These are phyloP conservation scores for Neoscelio sp. DNA, from an alignment of 2,888 invertebrate species.

Conservation along the genomic window DNA sequence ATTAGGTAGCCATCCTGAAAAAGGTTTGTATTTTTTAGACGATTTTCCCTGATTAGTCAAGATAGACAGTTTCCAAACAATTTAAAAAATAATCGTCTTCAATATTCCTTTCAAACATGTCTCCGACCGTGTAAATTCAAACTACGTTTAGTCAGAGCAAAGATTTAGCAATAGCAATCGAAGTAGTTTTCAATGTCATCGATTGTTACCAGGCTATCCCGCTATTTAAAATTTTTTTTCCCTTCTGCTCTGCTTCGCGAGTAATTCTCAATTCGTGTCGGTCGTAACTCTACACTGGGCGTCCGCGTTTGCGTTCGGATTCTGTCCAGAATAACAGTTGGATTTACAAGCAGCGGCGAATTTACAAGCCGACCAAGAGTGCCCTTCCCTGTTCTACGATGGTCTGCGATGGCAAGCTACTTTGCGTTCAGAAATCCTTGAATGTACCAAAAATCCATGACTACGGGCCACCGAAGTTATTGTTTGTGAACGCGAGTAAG, in stretches of 20 bases:
- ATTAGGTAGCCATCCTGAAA: too few relatives aligned
- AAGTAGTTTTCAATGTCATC: constrained; percentile 82
- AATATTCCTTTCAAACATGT: constrained; percentile 13
- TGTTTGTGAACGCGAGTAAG: constrained; percentile 35
- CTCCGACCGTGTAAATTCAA: constrained; percentile 46
- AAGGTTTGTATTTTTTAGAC: too few relatives aligned
- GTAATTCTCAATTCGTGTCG: constrained; percentile 82
- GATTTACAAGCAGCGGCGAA: constrained; percentile 80
- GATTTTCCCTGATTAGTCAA: too few relatives aligned
- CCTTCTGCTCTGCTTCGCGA: constrained; percentile 69
- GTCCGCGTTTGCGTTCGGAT: constrained; percentile 73
- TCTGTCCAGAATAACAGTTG: constrained; percentile 79
- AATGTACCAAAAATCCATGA: constrained; percentile 73
- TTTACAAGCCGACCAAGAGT: constrained; percentile 81
- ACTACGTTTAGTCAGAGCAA: constrained; percentile 52
- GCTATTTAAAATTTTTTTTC: constrained; percentile 69
- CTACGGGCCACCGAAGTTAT: constrained; percentile 54
- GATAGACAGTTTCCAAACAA: too few relatives aligned
- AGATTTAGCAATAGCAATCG: constrained; percentile 74
- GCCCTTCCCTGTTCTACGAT: constrained; percentile 80
- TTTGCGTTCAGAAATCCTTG: constrained; percentile 73
- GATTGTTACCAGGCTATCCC: constrained; percentile 74
- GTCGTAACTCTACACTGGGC: constrained; percentile 78
- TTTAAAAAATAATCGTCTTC: not conserved
- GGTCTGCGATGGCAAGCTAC: constrained; percentile 65